Conservation (phyloP, 35 echinoderm and acorn worm species). For the Chiridota heheva region DNA sequence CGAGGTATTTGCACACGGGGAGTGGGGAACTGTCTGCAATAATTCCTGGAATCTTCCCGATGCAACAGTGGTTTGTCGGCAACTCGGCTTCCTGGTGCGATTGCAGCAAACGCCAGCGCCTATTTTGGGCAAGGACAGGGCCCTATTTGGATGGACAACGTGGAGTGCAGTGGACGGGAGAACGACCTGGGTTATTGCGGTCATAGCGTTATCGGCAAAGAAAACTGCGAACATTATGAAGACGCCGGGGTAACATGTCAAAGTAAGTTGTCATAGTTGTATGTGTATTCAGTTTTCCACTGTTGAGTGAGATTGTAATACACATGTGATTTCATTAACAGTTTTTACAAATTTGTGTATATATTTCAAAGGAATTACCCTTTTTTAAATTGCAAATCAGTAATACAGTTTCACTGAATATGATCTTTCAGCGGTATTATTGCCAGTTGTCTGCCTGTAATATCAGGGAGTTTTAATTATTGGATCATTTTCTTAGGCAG, state of each 20-base stretch:
- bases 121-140: slow-evolving; percentile 37
- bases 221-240: slow-evolving; percentile 52
- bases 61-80: slow-evolving; percentile 43
- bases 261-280: neutral
- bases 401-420: neutral
- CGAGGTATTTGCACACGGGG: slow-evolving; percentile 37
- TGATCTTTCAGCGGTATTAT: no score
- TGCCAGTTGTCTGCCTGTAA: no score
- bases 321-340: no score
- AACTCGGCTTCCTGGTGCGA: slow-evolving; percentile 32
- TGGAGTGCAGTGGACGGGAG: slow-evolving; percentile 48
- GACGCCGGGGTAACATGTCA: slow-evolving; percentile 55
- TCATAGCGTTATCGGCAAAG: neutral
- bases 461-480: no score
- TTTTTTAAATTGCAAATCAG: neutral
- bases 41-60: slow-evolving; percentile 43
- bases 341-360: no score
- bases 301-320: neutral
- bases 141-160: slow-evolving; percentile 45
- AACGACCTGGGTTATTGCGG: slow-evolving; percentile 14
- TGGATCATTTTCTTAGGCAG: no score
- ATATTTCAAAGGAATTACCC: neutral
- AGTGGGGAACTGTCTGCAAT: slow-evolving; percentile 59
- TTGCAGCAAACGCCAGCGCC: slow-evolving; percentile 10
- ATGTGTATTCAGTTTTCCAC: neutral